phyloP scores from a whole-genome alignment of 2,888 invertebrate genomes.

The Microctonus brassicae region DNA sequence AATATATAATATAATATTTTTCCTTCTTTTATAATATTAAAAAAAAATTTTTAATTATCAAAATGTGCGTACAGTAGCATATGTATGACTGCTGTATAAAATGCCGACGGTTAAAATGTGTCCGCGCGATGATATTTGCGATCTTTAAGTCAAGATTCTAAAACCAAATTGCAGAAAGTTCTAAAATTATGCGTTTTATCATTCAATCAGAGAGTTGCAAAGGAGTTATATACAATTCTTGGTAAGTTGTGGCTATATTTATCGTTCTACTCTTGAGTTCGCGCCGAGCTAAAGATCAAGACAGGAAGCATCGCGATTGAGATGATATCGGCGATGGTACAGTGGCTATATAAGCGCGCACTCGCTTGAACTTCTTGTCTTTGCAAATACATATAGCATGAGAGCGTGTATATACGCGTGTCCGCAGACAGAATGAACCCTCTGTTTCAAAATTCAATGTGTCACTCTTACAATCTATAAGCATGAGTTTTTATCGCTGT shows the following conservation, averaged over 20 bases:
- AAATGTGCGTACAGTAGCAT: conserved; percentile 4
- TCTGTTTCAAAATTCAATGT: conserved; percentile 43
- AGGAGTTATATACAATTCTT: conserved; percentile 54
- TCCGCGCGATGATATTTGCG: conserved; percentile 19
- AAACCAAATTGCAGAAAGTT: conserved; percentile 55
- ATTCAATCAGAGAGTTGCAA: conserved; percentile 52
- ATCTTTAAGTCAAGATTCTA: conserved; percentile 47
- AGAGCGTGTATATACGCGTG: neutral
- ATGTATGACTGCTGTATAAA: neutral
- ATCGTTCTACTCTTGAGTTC: conserved; percentile 48
- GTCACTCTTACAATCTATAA: neutral
- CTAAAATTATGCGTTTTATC: conserved; percentile 61
- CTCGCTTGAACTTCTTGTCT: conserved; percentile 39
- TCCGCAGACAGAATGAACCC: conserved; percentile 37
- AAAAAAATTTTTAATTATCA: no score
- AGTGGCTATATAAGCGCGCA: conserved; percentile 49
- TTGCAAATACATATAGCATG: neutral
- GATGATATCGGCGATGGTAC: conserved; percentile 55
- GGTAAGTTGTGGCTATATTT: conserved; percentile 56
- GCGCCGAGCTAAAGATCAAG: conserved; percentile 39
- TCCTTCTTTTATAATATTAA: no score
- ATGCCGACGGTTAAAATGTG: neutral
- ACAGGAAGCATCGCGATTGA: conserved; percentile 50
- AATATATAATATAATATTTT: no score
- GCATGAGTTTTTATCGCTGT: no score